Evolutionary conservation across 2,888 invertebrate species (phyloP).

Genomic region (Lepidocyrtoides sp.): DNA sequence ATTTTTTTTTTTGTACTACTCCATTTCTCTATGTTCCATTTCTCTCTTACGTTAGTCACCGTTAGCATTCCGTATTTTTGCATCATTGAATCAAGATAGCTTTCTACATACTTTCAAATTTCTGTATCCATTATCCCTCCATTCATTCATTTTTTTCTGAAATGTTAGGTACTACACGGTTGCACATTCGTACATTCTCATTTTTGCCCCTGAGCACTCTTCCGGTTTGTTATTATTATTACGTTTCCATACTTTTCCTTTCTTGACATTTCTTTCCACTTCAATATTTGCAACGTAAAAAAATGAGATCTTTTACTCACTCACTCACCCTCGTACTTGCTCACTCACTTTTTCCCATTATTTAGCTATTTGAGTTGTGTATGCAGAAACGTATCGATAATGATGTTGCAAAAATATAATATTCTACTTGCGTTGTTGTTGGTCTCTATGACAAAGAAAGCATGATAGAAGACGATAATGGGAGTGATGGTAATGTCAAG

Average conservation of each 20-base stretch:
- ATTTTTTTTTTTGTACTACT: conserved; percentile 37
- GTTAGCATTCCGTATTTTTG: conserved; percentile 31
- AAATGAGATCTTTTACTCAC: no score
- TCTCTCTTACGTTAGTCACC: no score
- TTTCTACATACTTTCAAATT: conserved; percentile 1
- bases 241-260: no score
- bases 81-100: conserved; percentile 56
- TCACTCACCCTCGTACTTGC: no score
- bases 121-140: background rate
- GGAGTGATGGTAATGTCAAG: background rate
- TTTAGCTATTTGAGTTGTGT: no score
- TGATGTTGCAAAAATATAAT: conserved; percentile 9
- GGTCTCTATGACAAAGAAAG: background rate
- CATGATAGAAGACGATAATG: background rate
- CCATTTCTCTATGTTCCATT: no score
- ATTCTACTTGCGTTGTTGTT: background rate
- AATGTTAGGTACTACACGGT: background rate
- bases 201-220: background rate
- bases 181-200: background rate
- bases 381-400: conserved; percentile 18
- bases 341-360: no score
- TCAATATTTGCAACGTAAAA: no score
- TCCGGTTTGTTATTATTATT: background rate
- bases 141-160: background rate
- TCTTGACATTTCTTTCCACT: no score